Percentiles rank a stretch among this genome's conserved stretches.
Conservation (phyloP, 2,797 vertebrate genomes). For the Hemibagrus guttatus region DNA sequence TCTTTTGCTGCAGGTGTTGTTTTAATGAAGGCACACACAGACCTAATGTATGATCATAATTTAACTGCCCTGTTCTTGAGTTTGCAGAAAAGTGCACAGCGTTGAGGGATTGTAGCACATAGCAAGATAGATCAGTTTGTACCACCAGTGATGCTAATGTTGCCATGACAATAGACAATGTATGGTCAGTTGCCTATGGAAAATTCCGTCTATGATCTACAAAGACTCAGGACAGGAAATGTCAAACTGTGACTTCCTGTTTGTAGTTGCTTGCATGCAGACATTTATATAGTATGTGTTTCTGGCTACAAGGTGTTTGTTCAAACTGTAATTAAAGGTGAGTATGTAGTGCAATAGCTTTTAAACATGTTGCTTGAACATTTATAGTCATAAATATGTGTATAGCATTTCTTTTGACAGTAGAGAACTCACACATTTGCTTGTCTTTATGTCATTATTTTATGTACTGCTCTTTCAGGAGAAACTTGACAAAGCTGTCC, state of each 20-base stretch:
- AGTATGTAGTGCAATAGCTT: not conserved
- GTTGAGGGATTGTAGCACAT: not conserved
- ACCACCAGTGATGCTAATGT: constrained; percentile 33
- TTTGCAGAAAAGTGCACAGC: not conserved
- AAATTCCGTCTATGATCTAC: constrained; percentile 47
- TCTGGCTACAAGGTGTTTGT: not conserved
- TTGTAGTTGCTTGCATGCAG: constrained; percentile 37
- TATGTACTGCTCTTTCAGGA: constrained; percentile 67
- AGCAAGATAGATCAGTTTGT: not conserved
- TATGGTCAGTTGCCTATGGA: constrained; percentile 58
- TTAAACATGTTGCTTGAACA: not conserved
- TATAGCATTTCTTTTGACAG: not conserved
- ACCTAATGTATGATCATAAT: not conserved
- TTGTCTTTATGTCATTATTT: not conserved
- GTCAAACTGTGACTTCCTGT: constrained; percentile 58
- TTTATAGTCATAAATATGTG: not conserved
- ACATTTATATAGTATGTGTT: constrained; percentile 3
- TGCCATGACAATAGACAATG: not conserved
- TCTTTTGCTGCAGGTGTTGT: not conserved
- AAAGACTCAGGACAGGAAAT: constrained; percentile 61
- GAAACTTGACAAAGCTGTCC: constrained; percentile 83
- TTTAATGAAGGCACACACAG: not conserved
- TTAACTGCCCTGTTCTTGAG: not conserved
- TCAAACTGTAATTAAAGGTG: not conserved
- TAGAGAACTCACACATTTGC: not conserved